Base-by-base conservation (phyloP, 1,140 invertebrate genomes). In the Andrena cerasifolii region DNA sequence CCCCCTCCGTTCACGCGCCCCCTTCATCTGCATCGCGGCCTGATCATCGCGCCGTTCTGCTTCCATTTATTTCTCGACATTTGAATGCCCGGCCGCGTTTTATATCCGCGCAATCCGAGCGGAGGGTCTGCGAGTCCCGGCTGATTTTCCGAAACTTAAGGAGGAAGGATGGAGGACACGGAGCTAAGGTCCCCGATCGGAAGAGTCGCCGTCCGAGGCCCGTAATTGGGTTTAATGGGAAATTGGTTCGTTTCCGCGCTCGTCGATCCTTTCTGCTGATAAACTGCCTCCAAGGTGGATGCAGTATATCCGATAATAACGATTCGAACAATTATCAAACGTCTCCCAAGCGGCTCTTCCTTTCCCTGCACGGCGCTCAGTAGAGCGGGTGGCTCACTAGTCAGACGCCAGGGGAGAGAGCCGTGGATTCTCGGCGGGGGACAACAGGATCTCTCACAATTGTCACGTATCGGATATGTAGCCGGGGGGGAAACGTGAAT, bases 51-150 rank as follows among this genome's bases (percentile, higher is more conserved):
- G 51, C 36, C 49, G 28, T 24, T 62, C 67, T 10, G 56, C 70
- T 58, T 79, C 75, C 79, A 85, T 85, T 85, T 85, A 84, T 85
- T 82, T 82, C 49, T 76, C 79, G 65, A 63, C 62, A 70, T 78
- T 80, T 28, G 59, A 78, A 65, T 31, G 68, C 3, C 31, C 40
- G 28, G 45, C 58, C 40, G 49, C 36, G 43, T 51, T 40, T 40
- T 36, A 31, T 43, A 31, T n/a, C 45, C 61, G 18, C 16, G 1
- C 14, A 10, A 26, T 40, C 12, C 40, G 26, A 58, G 58, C 21
- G 0, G 31, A 24, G 7, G 14, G 61, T 40, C 40, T 8, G 33
- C 5, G 36, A 14, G 2, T 31, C 6, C 7, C 1, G 51, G 7
- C 5, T n/a, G 33, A 65, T 66, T 56, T 79, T 65, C 3, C 1